Conservation (phyloP, 2,797 vertebrate genomes). For the Typhlichthys eigenmanni region DNA sequence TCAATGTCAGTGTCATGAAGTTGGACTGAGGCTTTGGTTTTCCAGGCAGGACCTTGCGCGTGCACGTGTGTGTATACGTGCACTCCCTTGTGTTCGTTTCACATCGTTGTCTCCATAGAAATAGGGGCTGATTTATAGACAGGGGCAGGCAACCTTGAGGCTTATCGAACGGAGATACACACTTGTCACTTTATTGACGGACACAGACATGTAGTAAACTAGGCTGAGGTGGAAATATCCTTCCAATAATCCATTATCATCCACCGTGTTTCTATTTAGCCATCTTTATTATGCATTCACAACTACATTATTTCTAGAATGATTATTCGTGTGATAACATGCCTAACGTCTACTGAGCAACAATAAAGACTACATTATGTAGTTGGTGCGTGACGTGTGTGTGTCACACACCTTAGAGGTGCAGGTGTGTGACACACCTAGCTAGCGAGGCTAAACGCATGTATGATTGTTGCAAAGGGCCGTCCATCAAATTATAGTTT, state of each 20-base stretch:
- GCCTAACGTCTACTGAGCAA: too few species aligned
- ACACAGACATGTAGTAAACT: slow-evolving; percentile 18
- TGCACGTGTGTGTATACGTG: not conserved
- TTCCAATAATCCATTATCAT: too few species aligned
- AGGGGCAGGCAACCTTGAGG: not conserved
- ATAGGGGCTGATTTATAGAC: slow-evolving; percentile 57
- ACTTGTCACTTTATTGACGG: too few species aligned
- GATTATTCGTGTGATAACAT: too few species aligned
- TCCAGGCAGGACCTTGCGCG: not conserved
- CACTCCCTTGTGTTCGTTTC: not conserved
- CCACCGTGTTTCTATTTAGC: too few species aligned
- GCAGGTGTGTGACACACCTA: not conserved
- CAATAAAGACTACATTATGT: slow-evolving; percentile 1
- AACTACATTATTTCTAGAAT: too few species aligned
- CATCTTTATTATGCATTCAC: too few species aligned
- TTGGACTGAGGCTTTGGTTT: too few species aligned
- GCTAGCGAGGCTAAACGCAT: not conserved
- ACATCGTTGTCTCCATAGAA: slow-evolving; percentile 54
- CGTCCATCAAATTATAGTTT: slow-evolving; percentile 35
- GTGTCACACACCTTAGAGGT: not conserved
- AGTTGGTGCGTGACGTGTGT: not conserved
- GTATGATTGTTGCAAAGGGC: slow-evolving; percentile 23
- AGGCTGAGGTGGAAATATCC: slow-evolving; percentile 12
- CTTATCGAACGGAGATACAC: not conserved
- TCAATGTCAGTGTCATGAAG: not conserved